Conservation (phyloP, 1,140 invertebrate genomes). For the Drosophila pandora region DNA sequence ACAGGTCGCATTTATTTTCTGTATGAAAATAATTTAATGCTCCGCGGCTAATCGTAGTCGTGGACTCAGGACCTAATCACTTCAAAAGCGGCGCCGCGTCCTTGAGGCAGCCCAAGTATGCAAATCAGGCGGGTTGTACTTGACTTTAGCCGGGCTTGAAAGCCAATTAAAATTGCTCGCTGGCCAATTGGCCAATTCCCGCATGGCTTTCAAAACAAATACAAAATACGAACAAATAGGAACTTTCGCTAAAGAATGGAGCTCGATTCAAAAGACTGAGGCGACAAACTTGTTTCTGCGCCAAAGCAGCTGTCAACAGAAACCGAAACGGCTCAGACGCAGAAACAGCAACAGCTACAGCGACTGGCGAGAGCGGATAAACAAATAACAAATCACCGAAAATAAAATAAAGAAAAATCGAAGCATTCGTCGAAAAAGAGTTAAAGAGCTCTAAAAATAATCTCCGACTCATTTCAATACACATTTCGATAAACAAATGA, state of each 20-base stretch:
- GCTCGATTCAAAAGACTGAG: constrained; percentile 63
- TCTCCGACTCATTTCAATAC: constrained; percentile 78
- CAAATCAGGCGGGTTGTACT: constrained; percentile 60
- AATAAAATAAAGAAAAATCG: constrained; percentile 29
- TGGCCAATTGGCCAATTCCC: constrained; percentile 16
- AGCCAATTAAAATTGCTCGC: constrained; percentile 71
- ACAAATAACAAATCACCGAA: constrained; percentile 49
- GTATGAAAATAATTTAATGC: constrained; percentile 77
- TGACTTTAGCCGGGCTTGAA: constrained; percentile 20
- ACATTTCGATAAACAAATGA: constrained; percentile 78
- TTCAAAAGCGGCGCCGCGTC: constrained; percentile 69
- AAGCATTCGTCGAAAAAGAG: constrained; percentile 43
- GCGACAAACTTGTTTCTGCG: constrained; percentile 75
- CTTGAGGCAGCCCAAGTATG: constrained; percentile 66
- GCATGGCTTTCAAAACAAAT: constrained; percentile 47
- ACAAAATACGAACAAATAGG: constrained; percentile 62
- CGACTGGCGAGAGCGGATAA: constrained; percentile 33
- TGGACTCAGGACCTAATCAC: constrained; percentile 47
- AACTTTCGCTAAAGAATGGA: constrained; percentile 78
- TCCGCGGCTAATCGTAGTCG: constrained; percentile 36
- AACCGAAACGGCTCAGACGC: constrained; percentile 31
- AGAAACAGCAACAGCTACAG: constrained; percentile 20
- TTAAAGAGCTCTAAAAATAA: constrained; percentile 76
- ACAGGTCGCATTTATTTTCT: constrained; percentile 63
- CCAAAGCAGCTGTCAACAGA: constrained; percentile 67